A percentile compares a stretch with the other conserved stretches of the same genome.
Evolutionary conservation across 92 coral and sea anemone species (phyloP).

Genomic region (Epizoanthus ramosus): DNA sequence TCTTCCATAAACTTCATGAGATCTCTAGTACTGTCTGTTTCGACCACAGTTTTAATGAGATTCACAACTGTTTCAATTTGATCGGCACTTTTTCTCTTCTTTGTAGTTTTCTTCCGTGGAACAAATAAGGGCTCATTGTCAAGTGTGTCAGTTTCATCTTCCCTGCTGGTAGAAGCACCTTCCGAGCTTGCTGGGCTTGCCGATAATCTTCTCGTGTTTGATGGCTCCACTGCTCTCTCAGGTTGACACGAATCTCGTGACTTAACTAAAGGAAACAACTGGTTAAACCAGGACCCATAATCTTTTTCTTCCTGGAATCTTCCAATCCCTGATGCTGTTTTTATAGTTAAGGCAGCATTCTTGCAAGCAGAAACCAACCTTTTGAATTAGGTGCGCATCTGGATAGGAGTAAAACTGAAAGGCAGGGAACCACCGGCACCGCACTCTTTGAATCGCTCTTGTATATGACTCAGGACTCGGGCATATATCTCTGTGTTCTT

Average conservation of each 20-base stretch:
- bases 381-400: conserved; percentile 29
- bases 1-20: too few relatives aligned
- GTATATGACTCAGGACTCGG: background rate
- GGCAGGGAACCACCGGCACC: background rate
- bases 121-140: too few relatives aligned
- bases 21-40: too few relatives aligned
- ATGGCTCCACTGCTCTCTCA: conserved; percentile 15
- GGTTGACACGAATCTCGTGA: conserved; percentile 38
- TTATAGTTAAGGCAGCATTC: conserved; percentile 17
- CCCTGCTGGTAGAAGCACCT: too few relatives aligned
- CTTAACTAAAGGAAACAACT: conserved; percentile 12
- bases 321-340: conserved; percentile 20
- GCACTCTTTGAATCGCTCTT: too few relatives aligned
- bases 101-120: too few relatives aligned
- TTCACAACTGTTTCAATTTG: too few relatives aligned
- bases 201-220: background rate
- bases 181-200: too few relatives aligned
- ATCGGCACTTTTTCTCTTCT: too few relatives aligned
- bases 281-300: conserved; percentile 21
- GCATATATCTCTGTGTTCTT: background rate
- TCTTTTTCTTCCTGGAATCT: conserved; percentile 31
- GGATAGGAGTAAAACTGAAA: conserved; percentile 8
- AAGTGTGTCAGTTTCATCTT: too few relatives aligned
- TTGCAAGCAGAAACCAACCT: conserved; percentile 11
- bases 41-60: too few relatives aligned